Evolutionary conservation across 2,113 vertebrate genomes (phyloP).

Genomic region (Chamaetylas fuelleborni): DNA sequence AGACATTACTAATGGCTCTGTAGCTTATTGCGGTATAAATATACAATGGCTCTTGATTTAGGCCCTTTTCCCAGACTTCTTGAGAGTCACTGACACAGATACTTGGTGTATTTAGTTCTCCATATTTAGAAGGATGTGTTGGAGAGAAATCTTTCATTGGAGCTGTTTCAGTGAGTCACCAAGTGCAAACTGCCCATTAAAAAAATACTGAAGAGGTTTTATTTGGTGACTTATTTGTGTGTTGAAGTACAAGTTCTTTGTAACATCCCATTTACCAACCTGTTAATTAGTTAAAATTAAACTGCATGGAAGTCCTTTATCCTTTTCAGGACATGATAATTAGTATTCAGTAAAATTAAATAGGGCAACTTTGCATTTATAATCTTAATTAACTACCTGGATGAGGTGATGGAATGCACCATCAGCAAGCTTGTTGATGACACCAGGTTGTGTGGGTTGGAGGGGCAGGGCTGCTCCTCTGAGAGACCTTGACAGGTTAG

Average conservation of each 20-base stretch:
- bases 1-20: not conserved
- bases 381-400: not conserved
- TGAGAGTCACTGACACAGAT: not conserved
- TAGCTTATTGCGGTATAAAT: not conserved
- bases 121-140: constrained; percentile 1
- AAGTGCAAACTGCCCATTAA: not conserved
- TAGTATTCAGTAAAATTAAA: not conserved
- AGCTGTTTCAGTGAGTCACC: not conserved
- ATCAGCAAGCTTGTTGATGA: not conserved
- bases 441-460: not conserved
- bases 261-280: not conserved
- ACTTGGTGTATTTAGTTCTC: not conserved
- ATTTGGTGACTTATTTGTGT: not conserved
- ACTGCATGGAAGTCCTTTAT: not conserved
- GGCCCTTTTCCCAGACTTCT: not conserved
- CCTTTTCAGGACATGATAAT: not conserved
- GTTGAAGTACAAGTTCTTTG: not conserved
- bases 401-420: not conserved
- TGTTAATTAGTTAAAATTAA: constrained; percentile 43
- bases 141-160: not conserved
- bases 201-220: not conserved
- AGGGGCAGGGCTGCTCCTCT: not conserved
- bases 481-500: not conserved
- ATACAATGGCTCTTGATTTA: not conserved
- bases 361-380: not conserved